phyloP scores from a whole-genome alignment of 2,113 vertebrate species.

The Chionis minor region DNA sequence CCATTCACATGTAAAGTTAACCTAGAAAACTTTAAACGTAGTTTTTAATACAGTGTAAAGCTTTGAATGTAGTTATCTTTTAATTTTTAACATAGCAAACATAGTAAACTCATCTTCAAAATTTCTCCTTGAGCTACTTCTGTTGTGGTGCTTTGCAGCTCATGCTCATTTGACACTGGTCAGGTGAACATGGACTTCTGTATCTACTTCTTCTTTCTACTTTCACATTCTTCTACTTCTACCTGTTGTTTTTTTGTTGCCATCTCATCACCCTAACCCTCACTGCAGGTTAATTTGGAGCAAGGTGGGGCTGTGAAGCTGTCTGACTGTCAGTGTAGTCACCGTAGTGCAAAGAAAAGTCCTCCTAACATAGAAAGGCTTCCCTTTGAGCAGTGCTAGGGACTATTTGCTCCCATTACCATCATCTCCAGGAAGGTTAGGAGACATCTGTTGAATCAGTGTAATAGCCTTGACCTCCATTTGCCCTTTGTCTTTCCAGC shows the following conservation, averaged over 20 bases:
- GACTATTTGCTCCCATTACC: background rate
- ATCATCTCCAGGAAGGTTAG: background rate
- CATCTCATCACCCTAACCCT: background rate
- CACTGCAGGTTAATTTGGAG: background rate
- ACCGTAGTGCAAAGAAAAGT: background rate
- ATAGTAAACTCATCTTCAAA: background rate
- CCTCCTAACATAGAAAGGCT: background rate
- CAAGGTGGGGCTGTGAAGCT: background rate
- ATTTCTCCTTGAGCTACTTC: background rate
- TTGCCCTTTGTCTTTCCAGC: conserved; percentile 29
- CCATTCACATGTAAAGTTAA: background rate
- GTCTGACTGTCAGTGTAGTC: background rate
- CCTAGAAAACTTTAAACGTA: background rate
- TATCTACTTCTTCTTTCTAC: background rate
- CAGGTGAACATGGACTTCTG: background rate
- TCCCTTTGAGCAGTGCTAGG: background rate
- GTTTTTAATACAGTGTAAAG: background rate
- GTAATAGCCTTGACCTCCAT: background rate
- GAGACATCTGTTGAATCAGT: background rate
- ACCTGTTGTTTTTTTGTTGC: background rate
- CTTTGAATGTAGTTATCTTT: background rate
- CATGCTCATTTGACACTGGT: background rate
- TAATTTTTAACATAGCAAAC: background rate
- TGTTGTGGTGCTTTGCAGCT: background rate
- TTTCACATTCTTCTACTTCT: background rate